A percentile compares a stretch with the other conserved stretches of the same genome.
These are phyloP conservation scores for Megalurothrips usitatus DNA, from an alignment of 2,888 invertebrate species.

Conservation along the genomic window DNA sequence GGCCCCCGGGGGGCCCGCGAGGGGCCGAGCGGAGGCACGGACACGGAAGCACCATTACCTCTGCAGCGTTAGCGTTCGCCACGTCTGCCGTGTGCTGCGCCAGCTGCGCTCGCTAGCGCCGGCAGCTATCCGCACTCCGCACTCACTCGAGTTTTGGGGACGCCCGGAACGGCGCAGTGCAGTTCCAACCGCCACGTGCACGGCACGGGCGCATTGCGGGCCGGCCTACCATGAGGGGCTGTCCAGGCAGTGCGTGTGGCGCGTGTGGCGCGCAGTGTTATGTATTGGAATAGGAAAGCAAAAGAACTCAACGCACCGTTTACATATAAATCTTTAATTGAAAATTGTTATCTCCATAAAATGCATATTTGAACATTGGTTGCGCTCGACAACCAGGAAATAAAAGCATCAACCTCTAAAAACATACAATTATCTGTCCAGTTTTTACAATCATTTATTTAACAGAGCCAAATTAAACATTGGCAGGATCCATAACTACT, in stretches of 20 bases:
- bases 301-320: neutral
- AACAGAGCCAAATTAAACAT: neutral
- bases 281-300: neutral
- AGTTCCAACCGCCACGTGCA: no score
- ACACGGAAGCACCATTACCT: conserved; percentile 22
- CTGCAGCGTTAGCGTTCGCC: neutral
- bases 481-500: neutral
- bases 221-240: no score
- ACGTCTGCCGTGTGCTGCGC: neutral
- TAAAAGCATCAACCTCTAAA: conserved; percentile 13
- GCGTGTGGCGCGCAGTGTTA: neutral
- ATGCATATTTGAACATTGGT: conserved; percentile 3
- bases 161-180: no score
- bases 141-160: no score
- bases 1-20: neutral
- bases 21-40: neutral
- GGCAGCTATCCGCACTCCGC: no score
- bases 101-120: no score
- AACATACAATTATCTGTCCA: neutral
- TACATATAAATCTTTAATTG: conserved; percentile 12
- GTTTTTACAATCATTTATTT: neutral
- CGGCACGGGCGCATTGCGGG: no score
- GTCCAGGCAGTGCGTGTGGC: neutral
- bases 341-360: conserved; percentile 1
- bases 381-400: neutral